Evolutionary conservation across 1,140 invertebrate genomes (phyloP).

Genomic region (Caenorhabditis latens): DNA sequence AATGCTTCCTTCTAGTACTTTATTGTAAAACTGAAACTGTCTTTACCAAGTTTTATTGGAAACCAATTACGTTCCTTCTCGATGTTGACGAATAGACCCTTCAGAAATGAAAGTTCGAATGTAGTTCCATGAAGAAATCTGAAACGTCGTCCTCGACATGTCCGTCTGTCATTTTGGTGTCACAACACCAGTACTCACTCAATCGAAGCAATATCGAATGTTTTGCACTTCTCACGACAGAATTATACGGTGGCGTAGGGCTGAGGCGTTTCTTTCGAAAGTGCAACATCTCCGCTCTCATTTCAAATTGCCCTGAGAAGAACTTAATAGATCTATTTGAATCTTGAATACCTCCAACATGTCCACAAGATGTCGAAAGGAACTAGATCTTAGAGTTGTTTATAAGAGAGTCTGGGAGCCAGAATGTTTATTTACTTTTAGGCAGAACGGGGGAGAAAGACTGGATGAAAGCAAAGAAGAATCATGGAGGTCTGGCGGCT

Average conservation of each 20-base stretch:
- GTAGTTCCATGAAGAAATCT: neutral
- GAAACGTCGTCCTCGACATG: constrained; percentile 31
- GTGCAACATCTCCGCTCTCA: neutral
- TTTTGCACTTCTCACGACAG: constrained; percentile 34
- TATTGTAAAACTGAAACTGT: neutral
- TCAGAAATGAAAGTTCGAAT: neutral
- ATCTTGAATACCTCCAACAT: neutral
- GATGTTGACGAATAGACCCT: too few species aligned
- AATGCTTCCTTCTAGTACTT: too few species aligned
- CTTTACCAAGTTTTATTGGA: neutral
- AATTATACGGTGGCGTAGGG: constrained; percentile 1
- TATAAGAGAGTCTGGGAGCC: neutral
- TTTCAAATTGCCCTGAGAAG: neutral
- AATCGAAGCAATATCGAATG: constrained; percentile 12
- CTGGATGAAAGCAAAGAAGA: neutral
- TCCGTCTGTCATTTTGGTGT: neutral
- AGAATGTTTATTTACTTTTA: constrained; percentile 36
- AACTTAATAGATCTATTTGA: constrained; percentile 1
- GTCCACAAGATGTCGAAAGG: neutral
- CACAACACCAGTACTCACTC: neutral
- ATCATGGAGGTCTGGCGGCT: neutral
- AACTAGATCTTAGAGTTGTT: neutral
- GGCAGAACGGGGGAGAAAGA: neutral
- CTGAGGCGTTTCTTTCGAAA: neutral
- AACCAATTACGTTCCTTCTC: neutral